These are phyloP conservation scores for Linyphia triangularis DNA, from an alignment of 2,888 invertebrate genomes.

Conservation along the genomic window DNA sequence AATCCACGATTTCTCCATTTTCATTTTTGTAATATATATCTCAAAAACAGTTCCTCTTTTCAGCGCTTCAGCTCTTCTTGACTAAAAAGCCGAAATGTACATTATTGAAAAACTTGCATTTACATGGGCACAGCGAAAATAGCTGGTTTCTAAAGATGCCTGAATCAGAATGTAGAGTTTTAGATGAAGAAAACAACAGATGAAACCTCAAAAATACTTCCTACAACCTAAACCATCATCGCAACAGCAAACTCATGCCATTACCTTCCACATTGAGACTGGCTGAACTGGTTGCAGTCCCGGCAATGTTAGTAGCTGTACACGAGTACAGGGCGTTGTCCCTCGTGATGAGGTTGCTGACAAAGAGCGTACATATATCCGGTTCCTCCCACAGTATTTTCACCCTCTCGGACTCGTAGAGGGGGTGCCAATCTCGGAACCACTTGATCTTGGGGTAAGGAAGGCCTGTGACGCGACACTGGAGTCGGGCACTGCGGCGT, in stretches of 20 bases:
- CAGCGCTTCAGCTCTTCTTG: no score
- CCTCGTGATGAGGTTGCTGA: conserved; percentile 91
- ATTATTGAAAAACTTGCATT: no score
- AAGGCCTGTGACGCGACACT: conserved; percentile 92
- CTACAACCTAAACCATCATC: no score
- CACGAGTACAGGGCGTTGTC: conserved; percentile 96
- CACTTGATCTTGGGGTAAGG: conserved; percentile 97
- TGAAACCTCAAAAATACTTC: no score
- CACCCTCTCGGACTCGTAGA: conserved; percentile 90
- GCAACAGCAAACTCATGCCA: background rate
- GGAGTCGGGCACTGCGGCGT: conserved; percentile 87
- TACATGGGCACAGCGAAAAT: no score
- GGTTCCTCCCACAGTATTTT: conserved; percentile 93
- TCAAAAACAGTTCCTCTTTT: no score
- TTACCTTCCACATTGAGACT: conserved; percentile 82
- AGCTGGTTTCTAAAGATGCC: no score
- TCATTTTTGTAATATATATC: no score
- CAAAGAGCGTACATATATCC: conserved; percentile 89
- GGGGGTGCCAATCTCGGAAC: conserved; percentile 98
- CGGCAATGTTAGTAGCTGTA: conserved; percentile 96
- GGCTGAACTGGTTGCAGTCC: conserved; percentile 84
- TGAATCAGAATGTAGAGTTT: no score
- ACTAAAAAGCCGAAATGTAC: no score
- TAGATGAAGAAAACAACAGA: no score
- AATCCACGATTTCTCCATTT: no score